Percentiles rank a stretch among this genome's conserved stretches.
Conservation (phyloP, 1,140 invertebrate species). For the Trinorchestia longiramus region DNA sequence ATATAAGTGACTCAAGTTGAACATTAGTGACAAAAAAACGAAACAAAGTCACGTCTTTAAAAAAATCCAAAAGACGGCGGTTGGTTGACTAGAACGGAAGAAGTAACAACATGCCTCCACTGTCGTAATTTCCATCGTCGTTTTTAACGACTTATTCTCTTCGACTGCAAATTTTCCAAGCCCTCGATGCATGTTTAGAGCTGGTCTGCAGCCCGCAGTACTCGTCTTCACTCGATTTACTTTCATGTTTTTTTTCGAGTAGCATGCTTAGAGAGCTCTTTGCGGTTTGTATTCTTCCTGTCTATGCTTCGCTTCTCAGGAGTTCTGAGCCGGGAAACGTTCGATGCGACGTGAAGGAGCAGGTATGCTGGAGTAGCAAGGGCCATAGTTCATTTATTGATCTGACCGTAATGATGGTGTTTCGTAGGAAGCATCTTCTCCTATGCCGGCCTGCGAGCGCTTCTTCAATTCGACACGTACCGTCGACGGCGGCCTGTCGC, state of each 20-base stretch:
- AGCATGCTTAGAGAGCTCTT: neutral
- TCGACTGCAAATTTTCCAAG: neutral
- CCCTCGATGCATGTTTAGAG: constrained; percentile 6
- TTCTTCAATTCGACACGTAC: neutral
- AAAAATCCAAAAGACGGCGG: neutral
- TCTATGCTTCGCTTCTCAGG: constrained; percentile 6
- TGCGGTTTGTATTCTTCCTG: neutral
- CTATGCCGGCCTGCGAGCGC: neutral
- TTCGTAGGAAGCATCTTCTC: neutral
- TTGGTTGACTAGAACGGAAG: neutral
- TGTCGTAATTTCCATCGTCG: constrained; percentile 6
- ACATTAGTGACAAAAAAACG: neutral
- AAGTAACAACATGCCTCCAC: neutral
- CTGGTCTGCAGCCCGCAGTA: neutral
- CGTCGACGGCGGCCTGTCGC: neutral
- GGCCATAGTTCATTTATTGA: constrained; percentile 8
- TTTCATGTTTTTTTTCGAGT: neutral
- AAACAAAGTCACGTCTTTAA: neutral
- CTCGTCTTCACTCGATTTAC: neutral
- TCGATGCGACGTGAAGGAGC: neutral
- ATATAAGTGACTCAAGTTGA: neutral
- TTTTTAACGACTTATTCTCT: neutral
- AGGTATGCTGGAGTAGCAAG: neutral
- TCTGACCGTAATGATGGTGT: neutral
- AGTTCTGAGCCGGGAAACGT: neutral